phyloP scores from a whole-genome alignment of 1,140 invertebrate species.

The Teleogryllus occipitalis region DNA sequence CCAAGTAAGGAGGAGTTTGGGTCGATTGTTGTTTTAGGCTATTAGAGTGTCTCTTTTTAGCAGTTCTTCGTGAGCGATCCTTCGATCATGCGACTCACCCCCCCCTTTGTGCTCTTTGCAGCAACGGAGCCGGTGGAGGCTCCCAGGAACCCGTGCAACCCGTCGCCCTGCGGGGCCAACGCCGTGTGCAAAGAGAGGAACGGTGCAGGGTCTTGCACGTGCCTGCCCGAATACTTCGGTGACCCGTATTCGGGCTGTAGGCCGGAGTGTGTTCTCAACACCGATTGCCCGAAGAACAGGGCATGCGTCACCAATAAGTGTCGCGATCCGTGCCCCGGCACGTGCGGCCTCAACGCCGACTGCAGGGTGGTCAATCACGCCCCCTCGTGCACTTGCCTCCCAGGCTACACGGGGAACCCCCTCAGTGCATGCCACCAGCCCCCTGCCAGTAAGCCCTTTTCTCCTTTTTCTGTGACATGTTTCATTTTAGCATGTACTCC shows the following conservation, averaged over 20 bases:
- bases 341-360: conserved; percentile 45
- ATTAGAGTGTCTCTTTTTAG: not conserved
- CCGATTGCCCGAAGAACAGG: conserved; percentile 32
- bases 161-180: conserved; percentile 32
- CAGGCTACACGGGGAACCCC: conserved; percentile 44
- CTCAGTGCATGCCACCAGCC: conserved; percentile 35
- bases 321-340: conserved; percentile 43
- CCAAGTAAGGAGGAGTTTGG: conserved; percentile 20
- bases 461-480: not conserved
- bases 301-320: conserved; percentile 45
- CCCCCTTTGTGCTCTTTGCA: conserved; percentile 9
- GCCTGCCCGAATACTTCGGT: conserved; percentile 28
- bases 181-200: conserved; percentile 29
- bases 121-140: conserved; percentile 18
- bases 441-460: conserved; percentile 28
- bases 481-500: not conserved
- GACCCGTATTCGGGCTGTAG: conserved; percentile 30
- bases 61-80: too few relatives aligned
- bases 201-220: conserved; percentile 30
- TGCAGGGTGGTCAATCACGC: conserved; percentile 43
- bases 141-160: conserved; percentile 28
- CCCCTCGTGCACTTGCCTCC: conserved; percentile 41
- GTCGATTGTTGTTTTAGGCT: not conserved
- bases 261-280: conserved; percentile 29
- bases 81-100: too few relatives aligned